Evolutionary conservation across 2,113 vertebrate species (phyloP), one percentile per base, ranked within the genome.

Genomic region (Dascyllus trimaculatus): DNA sequence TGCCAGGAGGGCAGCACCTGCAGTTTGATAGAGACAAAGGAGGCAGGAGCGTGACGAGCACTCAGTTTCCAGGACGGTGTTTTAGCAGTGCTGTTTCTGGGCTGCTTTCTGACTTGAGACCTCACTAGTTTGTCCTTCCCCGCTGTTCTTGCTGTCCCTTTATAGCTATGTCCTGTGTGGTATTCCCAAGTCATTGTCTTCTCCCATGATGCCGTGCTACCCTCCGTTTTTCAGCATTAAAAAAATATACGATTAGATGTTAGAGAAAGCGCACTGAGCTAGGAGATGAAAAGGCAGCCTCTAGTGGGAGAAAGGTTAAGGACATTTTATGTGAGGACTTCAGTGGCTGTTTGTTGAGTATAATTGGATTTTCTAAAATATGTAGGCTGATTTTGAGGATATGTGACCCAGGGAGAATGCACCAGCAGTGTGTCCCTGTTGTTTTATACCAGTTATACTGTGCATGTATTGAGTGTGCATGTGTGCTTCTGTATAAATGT

Each of bases 1-100:
- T 58, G 40, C 63, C 25, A 49, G 59, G 38, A 57, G 35, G 59
- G 52, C 35, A 40, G 45, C 84, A 83, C 64, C 71, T 82, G 81
- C 81, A 52, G 63, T 24, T 69, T 64, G 64, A 4, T 46, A 0
- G 19, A 57, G 62, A 59, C 17, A 75, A 53, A 26, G 38, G 15
- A 49, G 26, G 45, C 18, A 15, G 48, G 24, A 56, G 49, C n/a
- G 11, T 67, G 49, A 45, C 19, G 4, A 19, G 60, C 72, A 32
- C 8, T 48, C 18, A 4, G 25, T 58, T 49, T 73, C 25, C 62
- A 49, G 78, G 56, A 53, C 4, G 1, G 11, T 45, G 11, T 69
- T 61, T 75, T 40, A 35, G 1, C 18, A 18, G 14, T 32, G 6
- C 29, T 17, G 7, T 45, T 53, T 78, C 11, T 49, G 46, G 15